phyloP scores from a whole-genome alignment of 1,140 invertebrate species.

The Lepidurus arcticus region DNA sequence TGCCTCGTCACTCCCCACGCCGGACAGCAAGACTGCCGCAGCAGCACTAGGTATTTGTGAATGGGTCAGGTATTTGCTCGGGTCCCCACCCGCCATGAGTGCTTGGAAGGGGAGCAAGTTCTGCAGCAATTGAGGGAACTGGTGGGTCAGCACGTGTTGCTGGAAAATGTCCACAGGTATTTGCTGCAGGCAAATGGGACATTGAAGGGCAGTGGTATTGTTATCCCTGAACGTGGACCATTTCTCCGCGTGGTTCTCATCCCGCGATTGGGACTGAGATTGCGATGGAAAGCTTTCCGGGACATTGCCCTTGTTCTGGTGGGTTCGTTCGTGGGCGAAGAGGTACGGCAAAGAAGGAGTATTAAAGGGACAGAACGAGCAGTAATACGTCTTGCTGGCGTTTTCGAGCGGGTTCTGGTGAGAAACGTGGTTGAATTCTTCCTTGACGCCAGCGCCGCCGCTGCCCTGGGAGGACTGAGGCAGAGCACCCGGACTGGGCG shows the following conservation, averaged over 20 bases:
- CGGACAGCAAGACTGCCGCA: background rate
- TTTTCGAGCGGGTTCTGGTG: constrained; percentile 33
- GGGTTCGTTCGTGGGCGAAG: constrained; percentile 82
- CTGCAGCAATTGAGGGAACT: constrained; percentile 50
- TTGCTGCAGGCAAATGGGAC: constrained; percentile 55
- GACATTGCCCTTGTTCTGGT: constrained; percentile 48
- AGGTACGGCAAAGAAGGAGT: constrained; percentile 80
- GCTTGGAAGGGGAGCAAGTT: constrained; percentile 29
- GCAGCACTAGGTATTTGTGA: background rate
- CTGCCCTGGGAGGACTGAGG: constrained; percentile 31
- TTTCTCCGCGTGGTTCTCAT: background rate
- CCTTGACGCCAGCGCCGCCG: constrained; percentile 39
- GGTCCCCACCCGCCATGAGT: constrained; percentile 22
- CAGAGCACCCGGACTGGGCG: constrained; percentile 20
- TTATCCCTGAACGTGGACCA: constrained; percentile 11
- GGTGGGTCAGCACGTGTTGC: constrained; percentile 56
- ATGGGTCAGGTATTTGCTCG: constrained; percentile 25
- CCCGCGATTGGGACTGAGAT: background rate
- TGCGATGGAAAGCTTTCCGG: constrained; percentile 14
- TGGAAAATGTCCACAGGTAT: constrained; percentile 54
- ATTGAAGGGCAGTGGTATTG: constrained; percentile 46
- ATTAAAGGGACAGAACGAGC: constrained; percentile 81
- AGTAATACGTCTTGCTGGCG: constrained; percentile 68
- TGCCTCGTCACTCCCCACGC: constrained; percentile 23
- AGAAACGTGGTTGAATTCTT: constrained; percentile 35